phyloP scores from a whole-genome alignment of 2,888 invertebrate species.

The Pseudoips prasinana region DNA sequence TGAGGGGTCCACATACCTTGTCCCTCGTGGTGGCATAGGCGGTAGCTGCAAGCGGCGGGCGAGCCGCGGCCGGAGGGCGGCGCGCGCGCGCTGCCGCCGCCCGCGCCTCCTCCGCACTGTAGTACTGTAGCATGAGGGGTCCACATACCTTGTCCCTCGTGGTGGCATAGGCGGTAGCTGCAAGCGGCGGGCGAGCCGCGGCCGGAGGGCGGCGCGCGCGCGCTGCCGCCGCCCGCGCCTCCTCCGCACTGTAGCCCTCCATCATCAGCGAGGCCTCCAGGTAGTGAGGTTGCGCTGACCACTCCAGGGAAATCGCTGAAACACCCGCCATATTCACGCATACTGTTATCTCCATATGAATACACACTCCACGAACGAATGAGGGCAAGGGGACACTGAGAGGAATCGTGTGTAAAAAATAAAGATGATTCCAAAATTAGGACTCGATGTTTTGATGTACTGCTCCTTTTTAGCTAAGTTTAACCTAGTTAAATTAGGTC shows the following conservation, averaged over 20 bases:
- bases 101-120: constrained; percentile 63
- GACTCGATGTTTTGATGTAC: too few species aligned
- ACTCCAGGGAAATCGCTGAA: constrained; percentile 82
- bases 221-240: constrained; percentile 69
- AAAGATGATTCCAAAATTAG: too few species aligned
- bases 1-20: constrained; percentile 49
- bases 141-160: constrained; percentile 71
- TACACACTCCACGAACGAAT: constrained; percentile 14
- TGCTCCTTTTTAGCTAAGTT: too few species aligned
- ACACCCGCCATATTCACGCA: not conserved
- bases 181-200: constrained; percentile 69
- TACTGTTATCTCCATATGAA: too few species aligned
- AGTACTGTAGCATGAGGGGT: constrained; percentile 91
- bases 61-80: constrained; percentile 48
- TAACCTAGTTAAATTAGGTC: too few species aligned
- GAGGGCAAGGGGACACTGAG: too few species aligned
- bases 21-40: constrained; percentile 77
- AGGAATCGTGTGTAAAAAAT: too few species aligned
- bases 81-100: not conserved
- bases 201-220: constrained; percentile 20
- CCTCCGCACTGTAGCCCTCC: constrained; percentile 84
- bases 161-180: constrained; percentile 77
- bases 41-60: constrained; percentile 77
- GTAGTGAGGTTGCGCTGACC: constrained; percentile 83
- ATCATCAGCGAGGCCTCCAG: constrained; percentile 95